Evolutionary conservation across 2,888 invertebrate species (phyloP), one percentile per base, ranked within the genome.

Genomic region (Clostera curtula): DNA sequence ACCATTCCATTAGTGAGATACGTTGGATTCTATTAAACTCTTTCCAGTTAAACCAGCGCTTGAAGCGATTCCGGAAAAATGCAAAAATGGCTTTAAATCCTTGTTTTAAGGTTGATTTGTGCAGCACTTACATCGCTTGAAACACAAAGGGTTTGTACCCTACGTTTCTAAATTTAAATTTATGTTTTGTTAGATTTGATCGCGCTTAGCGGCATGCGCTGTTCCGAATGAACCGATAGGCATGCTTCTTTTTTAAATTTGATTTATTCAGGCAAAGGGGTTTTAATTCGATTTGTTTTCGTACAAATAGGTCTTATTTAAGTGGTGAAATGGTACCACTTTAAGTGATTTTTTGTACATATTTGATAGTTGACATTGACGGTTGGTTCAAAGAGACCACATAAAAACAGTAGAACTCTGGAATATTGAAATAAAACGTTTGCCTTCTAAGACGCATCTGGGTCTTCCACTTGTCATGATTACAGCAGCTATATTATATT

Each of bases 181-280:
- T 84, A 85, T 85, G 83, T 80, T 73, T 74, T 68, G 71, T 65
- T 68, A 83, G 85, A 85, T 85, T 60, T 68, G 80, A 85, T 85
- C 79, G 69, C 66, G 56, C 69, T 72, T 71, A 73, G 74, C 67
- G 68, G 68, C 67, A 63, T 66, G 65, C 71, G 65, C 68, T 63
- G 53, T 56, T 68, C 55, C 49, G 64, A 63, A 66, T 55, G 59
- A 50, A 56, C 48, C 56, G 72, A 76, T 74, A 75, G 60, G 60
- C 53, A 41, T 50, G n/a, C n/a, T n/a, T 48, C 49, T 68, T 67
- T 69, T 69, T 65, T 56, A 59, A 71, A 58, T 53, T 57, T 77
- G 77, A 79, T 80, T 79, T 80, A 80, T 80, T 62, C 39, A 30
- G 28, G 50, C 35, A 28, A 60, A 62, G 67, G 68, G 66, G 59